Evolutionary conservation across 2,888 invertebrate species (phyloP), one percentile per base, ranked within the genome.

Genomic region (Ephialtes manifestator): DNA sequence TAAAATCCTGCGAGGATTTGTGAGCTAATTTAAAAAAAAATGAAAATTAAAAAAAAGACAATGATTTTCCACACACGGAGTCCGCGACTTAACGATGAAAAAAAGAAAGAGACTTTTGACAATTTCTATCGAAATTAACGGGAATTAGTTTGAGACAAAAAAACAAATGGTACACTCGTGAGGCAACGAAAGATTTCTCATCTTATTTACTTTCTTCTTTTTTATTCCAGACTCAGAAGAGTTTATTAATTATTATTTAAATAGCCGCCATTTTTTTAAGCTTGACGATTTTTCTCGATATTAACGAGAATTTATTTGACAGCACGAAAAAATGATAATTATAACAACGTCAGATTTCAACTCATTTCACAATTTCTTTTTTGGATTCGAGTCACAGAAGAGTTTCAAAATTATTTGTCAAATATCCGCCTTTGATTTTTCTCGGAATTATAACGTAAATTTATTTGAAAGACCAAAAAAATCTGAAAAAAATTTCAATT

Each of bases 1-100:
- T 95, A 77, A 95, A 95, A 81, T 94, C 95, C 53, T 94, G 94
- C 89, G 94, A 95, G 70, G 91, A 92, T 51, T 88, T 87, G 24
- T 86, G 67, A 67, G 20, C 18, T 20, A 67, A 24, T 11, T 60
- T 35, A 7, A 8, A 35, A 55, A 24, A 31, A n/a, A 35, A 58
- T 4, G 0, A 13, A 58, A 39, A n/a, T n/a, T n/a, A n/a, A n/a
- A 15, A 35, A 60, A 28, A 63, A 18, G 39, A n/a, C 35, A 18
- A 63, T n/a, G 18, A 20, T 10, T 67, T 28, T 48, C 65, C 35
- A 51, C 39, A n/a, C 20, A 58, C 35, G 4, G 43, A 48, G 13
- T 31, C 39, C 10, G 20, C 13, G 46, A 53, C 20, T 11, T 7
- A n/a, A n/a, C 15, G 11, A 39, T 15, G 15, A 55, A 20, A 31